A percentile compares a stretch with the other conserved stretches of the same genome.
These are phyloP conservation scores for Melanotaenia trifasciata DNA, from an alignment of 2,797 vertebrate genomes.

Conservation along the genomic window DNA sequence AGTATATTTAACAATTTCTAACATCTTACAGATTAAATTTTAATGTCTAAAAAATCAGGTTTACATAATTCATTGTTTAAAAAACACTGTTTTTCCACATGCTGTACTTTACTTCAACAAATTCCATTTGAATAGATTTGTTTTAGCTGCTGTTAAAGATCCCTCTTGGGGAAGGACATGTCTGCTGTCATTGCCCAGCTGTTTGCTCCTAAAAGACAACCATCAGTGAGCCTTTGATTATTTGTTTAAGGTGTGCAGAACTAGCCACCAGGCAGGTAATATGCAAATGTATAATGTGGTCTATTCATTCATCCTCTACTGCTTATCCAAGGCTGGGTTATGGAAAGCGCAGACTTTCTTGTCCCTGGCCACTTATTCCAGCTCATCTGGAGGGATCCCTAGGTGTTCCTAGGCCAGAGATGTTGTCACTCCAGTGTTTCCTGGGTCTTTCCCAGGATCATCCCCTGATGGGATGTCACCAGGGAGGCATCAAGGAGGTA, in stretches of 20 bases:
- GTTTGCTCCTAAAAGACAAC: background rate
- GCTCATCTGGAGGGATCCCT: no score
- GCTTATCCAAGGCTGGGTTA: no score
- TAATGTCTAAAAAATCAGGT: background rate
- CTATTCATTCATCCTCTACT: no score
- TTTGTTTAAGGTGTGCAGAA: background rate
- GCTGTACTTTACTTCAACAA: background rate
- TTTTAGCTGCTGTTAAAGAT: background rate
- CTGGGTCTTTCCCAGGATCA: no score
- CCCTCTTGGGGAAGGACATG: background rate
- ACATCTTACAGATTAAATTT: background rate
- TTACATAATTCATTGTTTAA: background rate
- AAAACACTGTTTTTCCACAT: background rate
- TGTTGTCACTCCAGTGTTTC: no score
- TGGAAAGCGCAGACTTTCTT: no score
- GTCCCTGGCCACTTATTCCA: no score
- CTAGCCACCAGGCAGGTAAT: background rate
- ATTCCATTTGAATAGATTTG: background rate
- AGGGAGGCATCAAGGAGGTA: no score
- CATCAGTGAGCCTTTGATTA: background rate
- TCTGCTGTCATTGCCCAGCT: background rate
- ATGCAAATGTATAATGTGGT: background rate
- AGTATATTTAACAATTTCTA: background rate
- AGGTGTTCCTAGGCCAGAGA: no score
- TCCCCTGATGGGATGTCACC: no score